These are phyloP conservation scores for Sebastes cheni DNA, from an alignment of 2,797 vertebrate genomes.

Conservation along the genomic window DNA sequence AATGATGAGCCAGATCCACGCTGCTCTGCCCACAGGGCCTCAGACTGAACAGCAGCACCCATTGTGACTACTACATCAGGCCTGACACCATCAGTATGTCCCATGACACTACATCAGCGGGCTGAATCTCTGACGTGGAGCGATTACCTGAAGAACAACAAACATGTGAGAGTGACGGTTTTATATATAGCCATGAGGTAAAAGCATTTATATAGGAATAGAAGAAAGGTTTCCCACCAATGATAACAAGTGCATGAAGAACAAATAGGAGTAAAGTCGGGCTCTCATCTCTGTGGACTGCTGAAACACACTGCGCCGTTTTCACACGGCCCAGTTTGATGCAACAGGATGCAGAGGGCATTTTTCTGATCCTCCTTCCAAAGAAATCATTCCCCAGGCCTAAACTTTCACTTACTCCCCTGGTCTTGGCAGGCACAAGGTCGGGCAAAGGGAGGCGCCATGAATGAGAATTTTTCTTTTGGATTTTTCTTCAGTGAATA, in stretches of 20 bases:
- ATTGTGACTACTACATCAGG: constrained; percentile 21
- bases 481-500: not conserved
- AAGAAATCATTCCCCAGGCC: constrained; percentile 15
- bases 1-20: constrained; percentile 7
- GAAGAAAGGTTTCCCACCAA: not conserved
- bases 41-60: constrained; percentile 24
- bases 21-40: constrained; percentile 13
- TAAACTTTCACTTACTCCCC: constrained; percentile 10
- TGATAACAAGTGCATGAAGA: not conserved
- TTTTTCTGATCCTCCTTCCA: constrained; percentile 28
- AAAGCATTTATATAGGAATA: not conserved
- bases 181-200: not conserved
- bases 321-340: constrained; percentile 18
- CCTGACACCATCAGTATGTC: constrained; percentile 28
- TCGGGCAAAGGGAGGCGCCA: not conserved
- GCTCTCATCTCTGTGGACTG: constrained; percentile 8
- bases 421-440: constrained; percentile 6
- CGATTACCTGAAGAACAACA: not conserved
- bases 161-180: not conserved
- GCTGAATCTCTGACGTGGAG: not conserved
- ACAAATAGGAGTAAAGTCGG: not conserved
- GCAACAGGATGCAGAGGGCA: constrained; percentile 25
- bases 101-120: constrained; percentile 29
- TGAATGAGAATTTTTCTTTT: constrained; percentile 4
- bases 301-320: not conserved